Percentiles rank a stretch among this genome's conserved stretches.
Conservation (phyloP, 1,140 invertebrate species). For the Aradophagus sp. region DNA sequence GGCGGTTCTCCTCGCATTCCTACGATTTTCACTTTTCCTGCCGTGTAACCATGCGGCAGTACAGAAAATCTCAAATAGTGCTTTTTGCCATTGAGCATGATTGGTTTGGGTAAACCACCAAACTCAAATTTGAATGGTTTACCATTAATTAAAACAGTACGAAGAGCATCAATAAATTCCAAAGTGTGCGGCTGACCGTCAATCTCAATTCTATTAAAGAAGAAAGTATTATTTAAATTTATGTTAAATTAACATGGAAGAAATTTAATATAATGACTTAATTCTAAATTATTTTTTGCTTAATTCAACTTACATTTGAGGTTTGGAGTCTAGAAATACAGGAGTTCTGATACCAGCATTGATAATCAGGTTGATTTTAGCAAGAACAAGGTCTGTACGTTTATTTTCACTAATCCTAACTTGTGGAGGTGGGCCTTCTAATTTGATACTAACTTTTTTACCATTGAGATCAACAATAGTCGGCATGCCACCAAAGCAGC, state of each 20-base stretch:
- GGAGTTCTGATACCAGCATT: conserved; percentile 86
- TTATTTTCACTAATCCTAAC: conserved; percentile 83
- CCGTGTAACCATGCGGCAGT: conserved; percentile 83
- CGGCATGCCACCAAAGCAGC: conserved; percentile 92
- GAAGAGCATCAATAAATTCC: conserved; percentile 85
- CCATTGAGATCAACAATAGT: conserved; percentile 88
- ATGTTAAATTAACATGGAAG: too few relatives aligned
- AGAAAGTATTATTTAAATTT: too few relatives aligned
- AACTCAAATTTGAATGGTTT: conserved; percentile 89
- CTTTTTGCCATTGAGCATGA: conserved; percentile 85
- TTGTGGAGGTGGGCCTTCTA: conserved; percentile 91
- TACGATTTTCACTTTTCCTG: conserved; percentile 80
- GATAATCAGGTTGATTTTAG: conserved; percentile 88
- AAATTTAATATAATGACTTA: too few relatives aligned
- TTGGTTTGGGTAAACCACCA: conserved; percentile 92
- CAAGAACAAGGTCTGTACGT: conserved; percentile 85
- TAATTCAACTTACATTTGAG: conserved; percentile 81
- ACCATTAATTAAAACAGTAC: conserved; percentile 88
- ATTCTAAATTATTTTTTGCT: too few relatives aligned
- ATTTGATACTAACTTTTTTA: conserved; percentile 82
- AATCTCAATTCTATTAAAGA: conserved; percentile 78
- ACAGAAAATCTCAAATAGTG: conserved; percentile 89
- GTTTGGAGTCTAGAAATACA: conserved; percentile 89
- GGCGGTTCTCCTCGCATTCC: conserved; percentile 79
- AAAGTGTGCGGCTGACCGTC: conserved; percentile 84